phyloP scores from a whole-genome alignment of 2,888 invertebrate species.

The Thera britannica region DNA sequence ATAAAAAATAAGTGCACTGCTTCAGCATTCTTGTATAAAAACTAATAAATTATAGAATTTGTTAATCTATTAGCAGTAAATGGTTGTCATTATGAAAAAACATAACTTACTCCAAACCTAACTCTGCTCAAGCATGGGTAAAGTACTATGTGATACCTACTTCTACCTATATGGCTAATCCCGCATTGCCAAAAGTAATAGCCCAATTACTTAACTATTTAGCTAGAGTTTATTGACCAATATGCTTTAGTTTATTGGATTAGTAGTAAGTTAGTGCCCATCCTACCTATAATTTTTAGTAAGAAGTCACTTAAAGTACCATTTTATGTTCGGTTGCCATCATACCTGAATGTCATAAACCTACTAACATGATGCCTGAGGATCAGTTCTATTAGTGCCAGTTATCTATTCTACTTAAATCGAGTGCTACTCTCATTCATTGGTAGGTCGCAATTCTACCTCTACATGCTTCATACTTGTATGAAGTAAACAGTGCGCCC shows the following conservation, averaged over 20 bases:
- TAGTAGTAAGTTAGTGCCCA: background rate
- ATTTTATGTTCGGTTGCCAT: no score
- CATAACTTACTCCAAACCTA: background rate
- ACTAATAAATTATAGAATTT: no score
- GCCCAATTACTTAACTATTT: background rate
- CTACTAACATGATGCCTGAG: no score
- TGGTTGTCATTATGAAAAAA: no score
- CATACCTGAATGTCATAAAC: no score
- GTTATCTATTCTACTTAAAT: background rate
- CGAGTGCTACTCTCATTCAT: background rate
- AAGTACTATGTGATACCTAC: background rate
- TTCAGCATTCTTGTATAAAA: no score
- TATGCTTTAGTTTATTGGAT: background rate
- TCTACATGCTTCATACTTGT: background rate
- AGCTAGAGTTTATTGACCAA: background rate
- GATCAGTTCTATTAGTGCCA: no score
- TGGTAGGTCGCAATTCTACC: background rate
- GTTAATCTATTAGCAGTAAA: no score
- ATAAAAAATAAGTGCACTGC: no score
- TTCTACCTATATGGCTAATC: no score
- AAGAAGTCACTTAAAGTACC: no score
- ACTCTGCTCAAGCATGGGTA: background rate
- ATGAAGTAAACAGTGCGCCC: background rate
- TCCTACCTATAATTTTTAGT: no score
- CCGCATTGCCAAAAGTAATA: background rate